Evolutionary conservation across 1,140 invertebrate genomes (phyloP).

Genomic region (Andricus grossulariae): DNA sequence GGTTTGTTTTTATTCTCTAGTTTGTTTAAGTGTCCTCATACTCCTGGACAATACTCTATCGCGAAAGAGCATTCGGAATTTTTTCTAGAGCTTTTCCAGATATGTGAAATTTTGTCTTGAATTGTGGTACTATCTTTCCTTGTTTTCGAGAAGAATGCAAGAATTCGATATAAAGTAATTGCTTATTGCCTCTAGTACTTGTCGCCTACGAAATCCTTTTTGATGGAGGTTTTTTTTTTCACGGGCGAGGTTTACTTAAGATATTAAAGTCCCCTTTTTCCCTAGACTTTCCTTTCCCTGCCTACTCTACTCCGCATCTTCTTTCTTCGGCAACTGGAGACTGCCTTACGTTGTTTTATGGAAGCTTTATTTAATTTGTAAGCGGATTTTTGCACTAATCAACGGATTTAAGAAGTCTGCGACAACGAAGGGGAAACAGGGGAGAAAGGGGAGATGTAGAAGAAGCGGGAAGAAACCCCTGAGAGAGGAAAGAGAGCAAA

Average conservation of each 20-base stretch:
- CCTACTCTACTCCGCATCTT: slow-evolving; percentile 30
- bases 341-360: slow-evolving; percentile 58
- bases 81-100: too few relatives aligned
- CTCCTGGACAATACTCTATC: too few relatives aligned
- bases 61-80: too few relatives aligned
- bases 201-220: slow-evolving; percentile 33
- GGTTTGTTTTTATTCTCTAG: too few relatives aligned
- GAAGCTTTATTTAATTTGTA: slow-evolving; percentile 74
- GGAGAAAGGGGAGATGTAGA: slow-evolving; percentile 33
- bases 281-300: slow-evolving; percentile 49
- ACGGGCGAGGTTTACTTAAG: slow-evolving; percentile 71
- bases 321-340: slow-evolving; percentile 41
- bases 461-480: slow-evolving; percentile 22
- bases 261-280: slow-evolving; percentile 72
- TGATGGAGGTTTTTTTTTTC: slow-evolving; percentile 47
- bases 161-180: too few relatives aligned
- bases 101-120: too few relatives aligned
- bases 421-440: slow-evolving; percentile 38
- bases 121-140: slow-evolving; percentile 67
- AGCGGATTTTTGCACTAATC: slow-evolving; percentile 76
- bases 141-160: slow-evolving; percentile 24
- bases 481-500: slow-evolving; percentile 58
- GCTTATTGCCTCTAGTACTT: too few relatives aligned
- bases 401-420: slow-evolving; percentile 71
- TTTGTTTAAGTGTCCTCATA: too few relatives aligned